Base-by-base conservation (phyloP, 2,113 vertebrate genomes). In the Dicrurus megarhynchus region DNA sequence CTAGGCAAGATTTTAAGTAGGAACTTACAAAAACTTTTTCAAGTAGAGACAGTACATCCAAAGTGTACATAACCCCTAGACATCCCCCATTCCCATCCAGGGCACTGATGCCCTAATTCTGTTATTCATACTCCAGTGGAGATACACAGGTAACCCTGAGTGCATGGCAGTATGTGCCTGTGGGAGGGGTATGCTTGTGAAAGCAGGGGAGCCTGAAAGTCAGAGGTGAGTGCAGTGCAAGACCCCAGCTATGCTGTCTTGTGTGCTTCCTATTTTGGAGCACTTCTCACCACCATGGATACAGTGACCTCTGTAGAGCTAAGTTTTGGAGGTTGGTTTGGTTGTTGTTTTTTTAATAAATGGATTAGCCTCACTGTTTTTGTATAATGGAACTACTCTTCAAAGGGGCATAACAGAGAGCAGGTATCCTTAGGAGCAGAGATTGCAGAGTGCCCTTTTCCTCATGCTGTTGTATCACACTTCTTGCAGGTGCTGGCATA, bases 371-470 rank as follows among this genome's bases (percentile, higher is more conserved):
- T 47, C 7, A 10, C 6, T 52, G 4, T 2, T 80, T 89, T 68
- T 64, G 6, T 56, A 3, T 37, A 6, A 11, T 16, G 13, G 23
- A 74, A 7, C 41, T 52, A 1, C 11, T 59, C 39, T 52, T 75
- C 35, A 39, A 73, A 47, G 26, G 21, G 6, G 2, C 1, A 5
- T 56, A 57, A 53, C 9, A 52, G 44, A 68, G 46, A 71, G 26
- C 24, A 30, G 32, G 13, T 64, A 6, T 30, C 18, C 28, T n/a
- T 56, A 23, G 46, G 15, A 80, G 56, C 17, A 42, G 64, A 26
- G 28, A 4, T 16, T 53, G n/a, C 8, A 28, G 13, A 1, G 10
- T 55, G 16, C 1, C 0, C 4, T 52, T 75, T 82, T 68, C 47
- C 2, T 60, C 13, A 10, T 84, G n/a, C 23, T 71, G 6, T 67